Conservation (phyloP, 2,113 vertebrate genomes). For the Eulemur macaco region DNA sequence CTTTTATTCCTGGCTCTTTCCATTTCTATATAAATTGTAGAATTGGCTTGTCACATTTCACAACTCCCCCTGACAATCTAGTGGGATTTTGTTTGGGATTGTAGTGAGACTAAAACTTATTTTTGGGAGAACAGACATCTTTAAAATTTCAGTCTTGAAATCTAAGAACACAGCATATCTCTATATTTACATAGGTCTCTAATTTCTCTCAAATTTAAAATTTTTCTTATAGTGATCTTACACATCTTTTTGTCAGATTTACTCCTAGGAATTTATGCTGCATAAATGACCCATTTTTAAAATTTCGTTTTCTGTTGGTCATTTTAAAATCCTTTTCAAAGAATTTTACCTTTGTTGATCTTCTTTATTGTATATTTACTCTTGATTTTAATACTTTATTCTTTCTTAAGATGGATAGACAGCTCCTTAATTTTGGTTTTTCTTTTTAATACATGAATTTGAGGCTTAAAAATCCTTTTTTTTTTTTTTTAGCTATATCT, state of each 20-base stretch:
- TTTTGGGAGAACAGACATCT: background rate
- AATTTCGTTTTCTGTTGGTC: background rate
- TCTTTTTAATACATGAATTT: background rate
- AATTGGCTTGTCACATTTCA: background rate
- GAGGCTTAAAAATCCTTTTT: background rate
- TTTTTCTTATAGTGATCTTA: background rate
- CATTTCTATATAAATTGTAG: background rate
- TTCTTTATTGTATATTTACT: background rate
- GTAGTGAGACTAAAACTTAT: background rate
- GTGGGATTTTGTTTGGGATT: background rate
- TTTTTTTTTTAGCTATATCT: background rate
- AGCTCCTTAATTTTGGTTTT: background rate
- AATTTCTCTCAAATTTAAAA: background rate
- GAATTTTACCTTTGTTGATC: background rate
- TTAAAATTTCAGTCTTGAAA: background rate
- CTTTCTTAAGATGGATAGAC: background rate
- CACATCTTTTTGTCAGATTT: background rate
- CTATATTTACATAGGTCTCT: background rate
- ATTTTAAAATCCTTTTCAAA: background rate
- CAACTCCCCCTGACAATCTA: background rate
- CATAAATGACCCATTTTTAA: background rate
- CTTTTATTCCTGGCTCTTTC: background rate
- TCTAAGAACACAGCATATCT: background rate
- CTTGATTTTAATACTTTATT: background rate
- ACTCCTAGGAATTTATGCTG: background rate